Evolutionary conservation across 2,113 vertebrate species (phyloP).

Genomic region (Nycticorax nycticorax): DNA sequence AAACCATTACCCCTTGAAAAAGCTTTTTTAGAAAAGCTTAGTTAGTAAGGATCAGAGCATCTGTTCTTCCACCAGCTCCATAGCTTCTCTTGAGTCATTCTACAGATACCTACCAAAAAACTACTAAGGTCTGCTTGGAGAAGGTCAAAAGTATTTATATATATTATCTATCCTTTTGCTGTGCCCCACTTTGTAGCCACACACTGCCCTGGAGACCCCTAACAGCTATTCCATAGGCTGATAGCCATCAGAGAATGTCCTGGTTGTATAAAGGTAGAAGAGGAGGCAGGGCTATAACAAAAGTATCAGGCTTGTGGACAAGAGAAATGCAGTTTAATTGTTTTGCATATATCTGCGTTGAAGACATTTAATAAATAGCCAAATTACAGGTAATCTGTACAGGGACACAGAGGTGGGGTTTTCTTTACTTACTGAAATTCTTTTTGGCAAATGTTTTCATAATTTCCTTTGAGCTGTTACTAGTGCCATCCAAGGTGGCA

Average conservation of each 20-base stretch:
- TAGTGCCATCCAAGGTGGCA: not conserved
- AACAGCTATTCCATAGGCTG: not conserved
- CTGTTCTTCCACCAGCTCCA: not conserved
- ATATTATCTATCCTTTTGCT: not conserved
- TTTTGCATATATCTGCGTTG: not conserved
- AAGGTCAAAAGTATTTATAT: not conserved
- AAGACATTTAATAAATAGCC: not conserved
- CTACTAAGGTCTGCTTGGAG: not conserved
- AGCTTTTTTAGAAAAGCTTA: not conserved
- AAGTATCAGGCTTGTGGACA: not conserved
- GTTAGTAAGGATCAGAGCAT: not conserved
- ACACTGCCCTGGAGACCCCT: not conserved
- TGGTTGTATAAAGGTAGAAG: not conserved
- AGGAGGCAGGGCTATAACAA: not conserved
- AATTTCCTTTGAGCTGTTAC: not conserved
- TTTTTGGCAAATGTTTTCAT: not conserved
- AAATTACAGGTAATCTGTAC: not conserved
- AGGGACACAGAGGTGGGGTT: not conserved
- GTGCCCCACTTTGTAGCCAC: not conserved
- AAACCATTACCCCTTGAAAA: too few relatives aligned
- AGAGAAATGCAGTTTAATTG: not conserved
- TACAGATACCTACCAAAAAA: not conserved
- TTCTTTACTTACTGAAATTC: not conserved
- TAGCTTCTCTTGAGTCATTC: not conserved
- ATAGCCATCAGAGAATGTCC: not conserved